Percentiles rank a stretch among this genome's conserved stretches.
Evolutionary conservation across 1,140 invertebrate genomes (phyloP).

Genomic region (Caerostris darwini): DNA sequence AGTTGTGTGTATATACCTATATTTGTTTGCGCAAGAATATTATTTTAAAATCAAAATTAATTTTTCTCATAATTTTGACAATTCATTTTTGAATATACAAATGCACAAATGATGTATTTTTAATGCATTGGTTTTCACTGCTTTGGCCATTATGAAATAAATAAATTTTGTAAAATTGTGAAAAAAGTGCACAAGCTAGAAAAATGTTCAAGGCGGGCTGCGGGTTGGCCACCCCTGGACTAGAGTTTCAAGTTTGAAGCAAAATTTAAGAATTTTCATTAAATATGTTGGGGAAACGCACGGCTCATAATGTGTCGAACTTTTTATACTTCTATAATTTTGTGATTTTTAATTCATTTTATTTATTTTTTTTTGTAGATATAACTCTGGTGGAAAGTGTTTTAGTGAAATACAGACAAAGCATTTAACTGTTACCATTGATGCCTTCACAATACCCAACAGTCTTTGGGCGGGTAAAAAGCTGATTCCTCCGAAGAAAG

Average conservation of each 20-base stretch:
- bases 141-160: too few relatives aligned
- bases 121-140: too few relatives aligned
- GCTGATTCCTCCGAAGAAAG: conserved; percentile 71
- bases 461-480: conserved; percentile 98
- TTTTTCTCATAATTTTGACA: too few relatives aligned
- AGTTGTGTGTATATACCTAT: too few relatives aligned
- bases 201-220: too few relatives aligned
- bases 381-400: conserved; percentile 99
- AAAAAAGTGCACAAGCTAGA: too few relatives aligned
- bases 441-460: conserved; percentile 99
- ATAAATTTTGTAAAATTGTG: too few relatives aligned
- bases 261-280: neutral
- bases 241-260: neutral
- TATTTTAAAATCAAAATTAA: too few relatives aligned
- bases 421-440: conserved; percentile 99
- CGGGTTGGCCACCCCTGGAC: too few relatives aligned
- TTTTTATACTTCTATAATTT: neutral
- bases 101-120: too few relatives aligned
- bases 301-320: neutral
- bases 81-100: too few relatives aligned
- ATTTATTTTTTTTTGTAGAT: conserved; percentile 86
- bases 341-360: neutral
- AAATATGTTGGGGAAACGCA: neutral
- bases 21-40: too few relatives aligned
- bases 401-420: conserved; percentile 99